phyloP scores from a whole-genome alignment of 2,888 invertebrate species.

The Ommatoiulus sabulosus region DNA sequence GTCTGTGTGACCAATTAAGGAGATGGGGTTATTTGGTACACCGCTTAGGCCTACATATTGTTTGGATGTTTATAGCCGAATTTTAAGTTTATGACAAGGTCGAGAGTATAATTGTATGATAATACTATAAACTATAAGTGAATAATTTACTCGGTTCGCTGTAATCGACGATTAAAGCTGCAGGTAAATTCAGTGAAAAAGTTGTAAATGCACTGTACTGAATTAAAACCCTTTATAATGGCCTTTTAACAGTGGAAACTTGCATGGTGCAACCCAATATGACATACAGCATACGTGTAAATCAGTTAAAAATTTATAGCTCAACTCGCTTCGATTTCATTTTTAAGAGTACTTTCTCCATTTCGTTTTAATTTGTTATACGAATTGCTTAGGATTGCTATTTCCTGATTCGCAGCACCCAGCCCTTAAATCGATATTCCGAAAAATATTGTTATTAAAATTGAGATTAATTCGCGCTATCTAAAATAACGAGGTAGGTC shows the following conservation, averaged over 20 bases:
- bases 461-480: not conserved
- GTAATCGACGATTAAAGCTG: too few relatives aligned
- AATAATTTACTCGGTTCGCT: too few relatives aligned
- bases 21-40: conserved; percentile 26
- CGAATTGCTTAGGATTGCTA: not conserved
- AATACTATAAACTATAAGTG: too few relatives aligned
- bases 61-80: not conserved
- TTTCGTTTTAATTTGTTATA: not conserved
- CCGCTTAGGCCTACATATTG: conserved; percentile 27
- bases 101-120: not conserved
- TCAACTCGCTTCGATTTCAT: not conserved
- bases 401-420: not conserved
- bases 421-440: not conserved
- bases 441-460: not conserved
- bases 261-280: too few relatives aligned
- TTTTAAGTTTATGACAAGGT: not conserved
- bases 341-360: not conserved
- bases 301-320: too few relatives aligned
- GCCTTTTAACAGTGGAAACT: too few relatives aligned
- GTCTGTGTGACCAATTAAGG: conserved; percentile 22
- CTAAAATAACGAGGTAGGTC: not conserved
- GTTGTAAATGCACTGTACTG: too few relatives aligned
- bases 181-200: too few relatives aligned
- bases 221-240: too few relatives aligned
- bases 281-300: too few relatives aligned